Evolutionary conservation across 1,140 invertebrate genomes (phyloP).

Genomic region (Lordiphosa clarofinis): DNA sequence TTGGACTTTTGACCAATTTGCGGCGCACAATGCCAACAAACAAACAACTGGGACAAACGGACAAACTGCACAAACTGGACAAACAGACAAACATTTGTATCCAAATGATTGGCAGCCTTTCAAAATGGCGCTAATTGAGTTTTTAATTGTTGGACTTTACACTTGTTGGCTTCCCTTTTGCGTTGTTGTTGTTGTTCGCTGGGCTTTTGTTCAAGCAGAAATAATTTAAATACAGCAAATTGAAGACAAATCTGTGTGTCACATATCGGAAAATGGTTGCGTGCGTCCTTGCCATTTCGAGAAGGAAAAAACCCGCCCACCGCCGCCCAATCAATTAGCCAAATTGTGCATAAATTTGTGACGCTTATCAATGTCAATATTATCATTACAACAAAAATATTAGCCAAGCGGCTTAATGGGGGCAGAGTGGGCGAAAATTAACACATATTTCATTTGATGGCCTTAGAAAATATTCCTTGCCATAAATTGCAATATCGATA

Average conservation of each 20-base stretch:
- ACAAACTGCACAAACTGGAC: constrained; percentile 4
- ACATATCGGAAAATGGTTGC: constrained; percentile 30
- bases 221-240: background rate
- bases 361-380: constrained; percentile 78
- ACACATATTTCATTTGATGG: constrained; percentile 77
- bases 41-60: constrained; percentile 30
- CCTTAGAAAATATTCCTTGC: constrained; percentile 38
- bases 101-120: constrained; percentile 74
- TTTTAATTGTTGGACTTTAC: constrained; percentile 75
- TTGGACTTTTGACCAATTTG: constrained; percentile 77
- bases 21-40: constrained; percentile 72
- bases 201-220: constrained; percentile 18
- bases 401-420: background rate
- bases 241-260: constrained; percentile 2
- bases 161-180: constrained; percentile 54
- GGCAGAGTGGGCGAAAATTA: constrained; percentile 43
- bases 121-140: constrained; percentile 77
- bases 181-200: constrained; percentile 2
- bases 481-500: constrained; percentile 78
- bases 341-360: constrained; percentile 78
- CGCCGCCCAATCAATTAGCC: constrained; percentile 71
- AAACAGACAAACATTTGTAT: constrained; percentile 27
- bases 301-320: constrained; percentile 3
- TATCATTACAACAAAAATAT: constrained; percentile 72
- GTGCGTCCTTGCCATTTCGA: constrained; percentile 47